These are phyloP conservation scores for Eilema depressum DNA, from an alignment of 2,888 invertebrate genomes.

Conservation along the genomic window DNA sequence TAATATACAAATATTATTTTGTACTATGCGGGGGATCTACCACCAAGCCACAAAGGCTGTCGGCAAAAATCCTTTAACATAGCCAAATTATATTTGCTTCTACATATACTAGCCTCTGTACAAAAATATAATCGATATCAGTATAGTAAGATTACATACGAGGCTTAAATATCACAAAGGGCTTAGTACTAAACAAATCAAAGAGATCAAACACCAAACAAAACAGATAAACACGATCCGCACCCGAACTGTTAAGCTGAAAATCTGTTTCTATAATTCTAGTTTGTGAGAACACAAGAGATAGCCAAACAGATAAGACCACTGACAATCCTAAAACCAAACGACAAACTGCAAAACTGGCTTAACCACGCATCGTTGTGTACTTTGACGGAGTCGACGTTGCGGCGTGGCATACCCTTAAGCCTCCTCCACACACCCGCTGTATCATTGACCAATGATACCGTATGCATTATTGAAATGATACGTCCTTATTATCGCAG, in stretches of 20 bases:
- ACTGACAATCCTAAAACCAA: conserved; percentile 57
- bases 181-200: conserved; percentile 14
- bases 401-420: conserved; percentile 52
- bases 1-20: too few relatives aligned
- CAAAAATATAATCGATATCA: background rate
- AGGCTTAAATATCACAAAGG: conserved; percentile 17
- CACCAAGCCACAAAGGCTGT: too few relatives aligned
- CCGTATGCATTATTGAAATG: conserved; percentile 33
- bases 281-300: conserved; percentile 34
- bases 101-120: too few relatives aligned
- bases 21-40: too few relatives aligned
- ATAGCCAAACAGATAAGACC: conserved; percentile 52
- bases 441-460: too few relatives aligned
- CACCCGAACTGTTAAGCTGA: conserved; percentile 39
- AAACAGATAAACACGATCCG: conserved; percentile 33
- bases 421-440: conserved; percentile 14
- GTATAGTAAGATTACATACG: background rate
- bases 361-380: conserved; percentile 71
- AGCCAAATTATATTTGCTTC: too few relatives aligned
- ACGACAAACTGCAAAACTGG: conserved; percentile 64
- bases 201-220: conserved; percentile 19
- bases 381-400: conserved; percentile 72
- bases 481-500: too few relatives aligned
- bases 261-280: conserved; percentile 49
- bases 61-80: too few relatives aligned